Conservation (phyloP, 2,888 invertebrate genomes). For the Eugnorisma glareosa region DNA sequence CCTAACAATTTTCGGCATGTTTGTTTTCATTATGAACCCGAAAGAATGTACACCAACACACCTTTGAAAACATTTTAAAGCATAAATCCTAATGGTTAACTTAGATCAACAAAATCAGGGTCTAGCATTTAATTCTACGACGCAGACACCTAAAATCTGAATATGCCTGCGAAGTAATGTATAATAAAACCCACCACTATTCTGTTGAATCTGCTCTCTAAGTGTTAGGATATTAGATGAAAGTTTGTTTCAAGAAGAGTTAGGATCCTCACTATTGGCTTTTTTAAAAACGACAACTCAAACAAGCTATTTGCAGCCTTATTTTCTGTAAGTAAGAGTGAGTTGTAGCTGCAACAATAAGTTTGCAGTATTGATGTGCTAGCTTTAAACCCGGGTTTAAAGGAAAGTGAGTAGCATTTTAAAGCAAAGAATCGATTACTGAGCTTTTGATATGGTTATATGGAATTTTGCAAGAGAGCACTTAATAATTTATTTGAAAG, state of each 20-base stretch:
- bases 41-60: background rate
- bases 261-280: slow-evolving; percentile 56
- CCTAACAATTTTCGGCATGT: background rate
- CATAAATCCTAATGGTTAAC: background rate
- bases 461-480: slow-evolving; percentile 37
- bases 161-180: slow-evolving; percentile 17
- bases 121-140: background rate
- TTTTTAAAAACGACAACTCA: slow-evolving; percentile 14
- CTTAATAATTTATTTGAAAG: slow-evolving; percentile 35
- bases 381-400: slow-evolving; percentile 48
- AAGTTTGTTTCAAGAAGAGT: slow-evolving; percentile 61
- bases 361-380: slow-evolving; percentile 34
- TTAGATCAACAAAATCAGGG: background rate
- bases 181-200: slow-evolving; percentile 32
- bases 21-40: background rate
- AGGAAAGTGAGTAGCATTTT: slow-evolving; percentile 61
- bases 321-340: background rate
- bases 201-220: slow-evolving; percentile 50
- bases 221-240: slow-evolving; percentile 63
- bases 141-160: background rate
- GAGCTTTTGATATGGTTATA: slow-evolving; percentile 44
- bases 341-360: slow-evolving; percentile 4
- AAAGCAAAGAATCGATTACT: slow-evolving; percentile 51
- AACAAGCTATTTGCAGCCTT: slow-evolving; percentile 22
- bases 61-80: background rate